Conservation (phyloP, 1,140 invertebrate genomes). For the Cyphomyrmex costatus region DNA sequence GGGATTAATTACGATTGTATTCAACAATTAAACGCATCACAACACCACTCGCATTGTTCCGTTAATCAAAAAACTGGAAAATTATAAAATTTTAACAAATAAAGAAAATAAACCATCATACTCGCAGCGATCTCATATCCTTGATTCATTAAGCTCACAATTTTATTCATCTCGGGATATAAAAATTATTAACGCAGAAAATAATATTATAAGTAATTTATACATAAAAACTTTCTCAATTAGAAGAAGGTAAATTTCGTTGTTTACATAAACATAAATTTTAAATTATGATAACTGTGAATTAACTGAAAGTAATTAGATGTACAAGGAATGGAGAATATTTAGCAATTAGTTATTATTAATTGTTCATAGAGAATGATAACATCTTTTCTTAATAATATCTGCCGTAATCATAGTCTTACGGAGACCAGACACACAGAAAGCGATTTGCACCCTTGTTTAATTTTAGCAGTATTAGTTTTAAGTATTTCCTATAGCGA, state of each 20-base stretch:
- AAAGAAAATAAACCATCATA: background rate
- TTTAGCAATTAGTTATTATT: background rate
- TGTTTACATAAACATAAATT: background rate
- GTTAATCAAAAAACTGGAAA: background rate
- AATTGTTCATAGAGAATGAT: background rate
- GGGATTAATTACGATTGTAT: background rate
- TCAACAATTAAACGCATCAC: background rate
- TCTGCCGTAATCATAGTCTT: background rate
- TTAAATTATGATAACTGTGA: background rate
- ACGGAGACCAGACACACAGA: background rate
- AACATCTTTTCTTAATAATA: background rate
- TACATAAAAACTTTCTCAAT: background rate
- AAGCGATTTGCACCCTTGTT: background rate
- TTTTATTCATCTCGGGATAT: constrained; percentile 9
- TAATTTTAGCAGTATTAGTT: background rate
- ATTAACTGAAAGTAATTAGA: background rate
- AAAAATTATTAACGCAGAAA: background rate
- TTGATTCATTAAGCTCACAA: constrained; percentile 13
- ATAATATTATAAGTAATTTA: constrained; percentile 19
- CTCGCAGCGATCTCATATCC: background rate
- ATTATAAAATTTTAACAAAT: constrained; percentile 1
- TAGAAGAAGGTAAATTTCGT: background rate
- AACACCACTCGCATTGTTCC: background rate
- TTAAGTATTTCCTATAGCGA: background rate
- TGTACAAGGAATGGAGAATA: background rate